Conservation (phyloP, 2,113 vertebrate genomes). For the Vidua chalybeata region DNA sequence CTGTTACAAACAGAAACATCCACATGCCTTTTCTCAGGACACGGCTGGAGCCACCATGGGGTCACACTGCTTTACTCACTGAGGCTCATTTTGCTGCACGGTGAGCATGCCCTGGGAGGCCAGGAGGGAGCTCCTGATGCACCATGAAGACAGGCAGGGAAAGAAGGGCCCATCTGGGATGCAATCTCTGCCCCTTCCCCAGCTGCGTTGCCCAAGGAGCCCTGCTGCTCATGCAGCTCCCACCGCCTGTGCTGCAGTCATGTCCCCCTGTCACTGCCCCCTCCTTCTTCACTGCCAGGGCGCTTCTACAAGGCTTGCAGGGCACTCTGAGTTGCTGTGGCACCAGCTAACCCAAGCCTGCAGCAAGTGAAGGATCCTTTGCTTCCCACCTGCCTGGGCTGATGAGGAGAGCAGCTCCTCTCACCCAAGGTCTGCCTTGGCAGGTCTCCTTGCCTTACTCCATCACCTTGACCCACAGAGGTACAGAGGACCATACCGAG, state of each 20-base stretch:
- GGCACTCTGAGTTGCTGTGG: background rate
- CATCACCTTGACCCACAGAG: background rate
- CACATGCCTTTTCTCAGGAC: background rate
- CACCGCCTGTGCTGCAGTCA: background rate
- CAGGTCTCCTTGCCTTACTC: background rate
- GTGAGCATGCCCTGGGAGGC: rapidly evolving
- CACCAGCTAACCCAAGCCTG: background rate
- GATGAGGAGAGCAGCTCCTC: background rate
- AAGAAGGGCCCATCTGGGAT: background rate
- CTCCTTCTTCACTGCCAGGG: background rate
- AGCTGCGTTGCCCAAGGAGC: background rate
- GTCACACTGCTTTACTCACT: background rate
- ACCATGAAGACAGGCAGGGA: background rate
- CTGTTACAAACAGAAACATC: background rate
- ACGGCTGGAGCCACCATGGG: rapidly evolving
- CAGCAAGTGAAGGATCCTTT: background rate
- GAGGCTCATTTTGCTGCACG: rapidly evolving
- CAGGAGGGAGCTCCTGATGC: background rate
- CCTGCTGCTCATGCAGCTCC: background rate
- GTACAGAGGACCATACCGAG: background rate
- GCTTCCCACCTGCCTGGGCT: background rate
- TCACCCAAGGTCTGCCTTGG: background rate
- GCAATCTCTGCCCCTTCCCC: background rate
- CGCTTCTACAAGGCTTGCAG: background rate
- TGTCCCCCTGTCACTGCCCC: background rate